phyloP scores from a whole-genome alignment of 2,113 vertebrate species.

The Tupaia chinensis region DNA sequence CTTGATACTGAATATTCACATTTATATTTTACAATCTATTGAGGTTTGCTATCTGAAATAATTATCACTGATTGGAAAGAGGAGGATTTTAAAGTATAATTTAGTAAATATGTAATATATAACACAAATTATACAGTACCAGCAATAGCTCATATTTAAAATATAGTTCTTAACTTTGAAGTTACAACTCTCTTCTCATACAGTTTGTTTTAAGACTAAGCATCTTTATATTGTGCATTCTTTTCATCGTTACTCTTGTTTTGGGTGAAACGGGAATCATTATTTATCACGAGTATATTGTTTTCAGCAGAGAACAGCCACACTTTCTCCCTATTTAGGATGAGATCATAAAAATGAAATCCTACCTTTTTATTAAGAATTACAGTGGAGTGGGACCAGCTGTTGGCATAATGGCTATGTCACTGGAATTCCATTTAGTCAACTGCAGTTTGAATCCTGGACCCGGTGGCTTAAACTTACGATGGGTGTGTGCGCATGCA shows the following conservation, averaged over 20 bases:
- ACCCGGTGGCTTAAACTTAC: no score
- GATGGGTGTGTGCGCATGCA: no score
- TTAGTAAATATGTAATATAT: slow-evolving; percentile 51
- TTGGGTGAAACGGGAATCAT: slow-evolving; percentile 42
- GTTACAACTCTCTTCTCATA: background rate
- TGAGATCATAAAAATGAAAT: slow-evolving; percentile 8
- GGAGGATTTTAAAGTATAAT: slow-evolving; percentile 54
- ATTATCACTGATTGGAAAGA: slow-evolving; percentile 52
- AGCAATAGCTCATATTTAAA: background rate
- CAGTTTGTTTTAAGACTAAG: background rate
- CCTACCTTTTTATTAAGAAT: background rate
- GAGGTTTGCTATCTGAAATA: slow-evolving; percentile 58
- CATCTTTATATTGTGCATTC: background rate
- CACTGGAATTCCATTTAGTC: no score
- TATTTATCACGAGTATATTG: background rate
- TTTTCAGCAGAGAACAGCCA: background rate
- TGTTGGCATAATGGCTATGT: no score
- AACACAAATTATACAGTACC: background rate
- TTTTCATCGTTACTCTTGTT: slow-evolving; percentile 7
- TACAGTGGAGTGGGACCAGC: background rate
- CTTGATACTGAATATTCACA: slow-evolving; percentile 20
- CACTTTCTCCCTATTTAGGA: background rate
- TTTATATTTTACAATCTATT: slow-evolving; percentile 61
- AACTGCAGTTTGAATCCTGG: no score
- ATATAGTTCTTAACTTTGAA: background rate